A percentile compares a stretch with the other conserved stretches of the same genome.
phyloP scores from a whole-genome alignment of 2,797 vertebrate species.

The Muscicapa comitata region DNA sequence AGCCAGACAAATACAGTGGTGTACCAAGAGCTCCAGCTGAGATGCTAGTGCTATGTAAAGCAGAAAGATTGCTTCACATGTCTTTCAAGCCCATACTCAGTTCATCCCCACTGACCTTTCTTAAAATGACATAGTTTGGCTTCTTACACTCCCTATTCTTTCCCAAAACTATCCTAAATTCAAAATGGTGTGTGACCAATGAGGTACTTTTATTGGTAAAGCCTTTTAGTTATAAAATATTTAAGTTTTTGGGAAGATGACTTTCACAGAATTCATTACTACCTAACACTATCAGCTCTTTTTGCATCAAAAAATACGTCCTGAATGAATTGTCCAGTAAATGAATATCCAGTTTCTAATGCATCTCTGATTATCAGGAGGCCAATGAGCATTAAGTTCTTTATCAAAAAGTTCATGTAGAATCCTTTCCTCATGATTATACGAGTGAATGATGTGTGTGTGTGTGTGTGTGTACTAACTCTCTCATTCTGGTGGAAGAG shows the following conservation, averaged over 20 bases:
- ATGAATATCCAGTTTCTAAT: not conserved
- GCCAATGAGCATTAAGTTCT: not conserved
- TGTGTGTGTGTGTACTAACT: not conserved
- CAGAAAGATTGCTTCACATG: not conserved
- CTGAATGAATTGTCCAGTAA: not conserved
- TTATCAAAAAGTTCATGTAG: not conserved
- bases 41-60: not conserved
- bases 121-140: not conserved
- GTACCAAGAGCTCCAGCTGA: not conserved
- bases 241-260: not conserved
- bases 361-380: not conserved
- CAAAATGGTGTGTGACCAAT: not conserved
- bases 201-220: not conserved
- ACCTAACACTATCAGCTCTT: not conserved
- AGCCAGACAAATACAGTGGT: not conserved
- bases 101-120: not conserved
- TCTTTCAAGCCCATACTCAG: not conserved
- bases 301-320: not conserved
- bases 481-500: not conserved
- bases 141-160: not conserved
- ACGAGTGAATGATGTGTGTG: fast-evolving
- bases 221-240: not conserved
- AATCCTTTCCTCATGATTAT: not conserved
- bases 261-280: not conserved
- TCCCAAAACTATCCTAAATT: not conserved